Evolutionary conservation across 2,888 invertebrate species (phyloP).

Genomic region (Nebria salina): DNA sequence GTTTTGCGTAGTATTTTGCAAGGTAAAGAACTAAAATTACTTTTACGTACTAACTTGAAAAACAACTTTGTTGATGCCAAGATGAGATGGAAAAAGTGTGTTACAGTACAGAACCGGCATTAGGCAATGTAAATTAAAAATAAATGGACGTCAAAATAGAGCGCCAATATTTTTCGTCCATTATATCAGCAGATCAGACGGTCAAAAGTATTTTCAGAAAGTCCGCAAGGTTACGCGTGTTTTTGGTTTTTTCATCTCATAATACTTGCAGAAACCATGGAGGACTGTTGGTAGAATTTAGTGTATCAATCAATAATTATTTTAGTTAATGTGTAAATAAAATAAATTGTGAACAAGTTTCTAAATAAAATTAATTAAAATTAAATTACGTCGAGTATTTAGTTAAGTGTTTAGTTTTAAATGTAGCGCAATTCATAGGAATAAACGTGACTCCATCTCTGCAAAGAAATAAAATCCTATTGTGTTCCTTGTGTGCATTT

Average conservation of each 20-base stretch:
- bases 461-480: conserved; percentile 13
- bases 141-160: conserved; percentile 2
- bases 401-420: background rate
- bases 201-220: conserved; percentile 1
- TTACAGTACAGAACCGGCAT: conserved; percentile 23
- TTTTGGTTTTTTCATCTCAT: background rate
- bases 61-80: conserved; percentile 39
- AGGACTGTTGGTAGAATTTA: background rate
- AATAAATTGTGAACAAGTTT: no score
- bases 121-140: conserved; percentile 20
- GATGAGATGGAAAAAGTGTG: conserved; percentile 9
- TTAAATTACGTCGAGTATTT: background rate
- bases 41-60: conserved; percentile 28
- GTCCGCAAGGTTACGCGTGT: background rate
- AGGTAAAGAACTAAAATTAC: background rate
- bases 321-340: no score
- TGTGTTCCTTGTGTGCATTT: conserved; percentile 3
- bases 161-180: background rate
- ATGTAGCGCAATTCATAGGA: background rate
- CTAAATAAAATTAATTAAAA: no score
- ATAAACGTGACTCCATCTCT: background rate
- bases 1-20: conserved; percentile 16
- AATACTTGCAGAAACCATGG: background rate
- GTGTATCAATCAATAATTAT: background rate
- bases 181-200: background rate